Evolutionary conservation across 2,113 vertebrate species (phyloP), one percentile per base, ranked within the genome.

Genomic region (Chloebia gouldiae): DNA sequence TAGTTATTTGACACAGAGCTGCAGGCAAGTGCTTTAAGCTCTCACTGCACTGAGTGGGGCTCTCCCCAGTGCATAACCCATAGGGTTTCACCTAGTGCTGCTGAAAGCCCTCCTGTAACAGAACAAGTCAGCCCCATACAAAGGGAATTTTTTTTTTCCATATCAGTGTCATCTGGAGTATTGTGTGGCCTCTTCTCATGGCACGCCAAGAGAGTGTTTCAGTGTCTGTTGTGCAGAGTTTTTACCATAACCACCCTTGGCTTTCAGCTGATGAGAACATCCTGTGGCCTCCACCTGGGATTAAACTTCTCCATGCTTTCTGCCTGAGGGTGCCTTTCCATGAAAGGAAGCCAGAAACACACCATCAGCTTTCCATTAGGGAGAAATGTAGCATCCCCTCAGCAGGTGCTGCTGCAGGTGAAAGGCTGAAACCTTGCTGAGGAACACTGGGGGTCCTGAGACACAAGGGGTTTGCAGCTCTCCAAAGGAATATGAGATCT

Each of bases 21-120:
- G 59, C 64, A 63, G 57, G 33, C 15, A 37, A 70, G 10, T 11
- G 30, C 33, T 39, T 14, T 50, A 63, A 54, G 50, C 19, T 90
- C 15, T 42, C 44, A 5, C 10, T 25, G 53, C 47, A 4, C 33
- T 9, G 42, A 39, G 22, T 39, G 77, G 61, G 42, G 37, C 50
- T 86, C 18, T 56, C 44, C 22, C 9, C 2, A 0, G 31, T 27
- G 17, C 47, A 13, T 21, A n/a, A 31, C 28, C 24, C 3, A 0
- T 1, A 33, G 59, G 12, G 35, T 75, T 90, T 86, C 53, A 56
- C 28, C 24, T 11, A 30, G 39, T 79, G 57, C 59, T 10, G 2
- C 70, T 28, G 63, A 68, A 75, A 87, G 24, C 57, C 47, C 37
- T 39, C 49, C 12, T 59, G 27, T 35, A 66, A 42, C 24, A 87